Evolutionary conservation across 2,888 invertebrate genomes (phyloP), one percentile per base, ranked within the genome.

Genomic region (Sminthurides aquaticus): DNA sequence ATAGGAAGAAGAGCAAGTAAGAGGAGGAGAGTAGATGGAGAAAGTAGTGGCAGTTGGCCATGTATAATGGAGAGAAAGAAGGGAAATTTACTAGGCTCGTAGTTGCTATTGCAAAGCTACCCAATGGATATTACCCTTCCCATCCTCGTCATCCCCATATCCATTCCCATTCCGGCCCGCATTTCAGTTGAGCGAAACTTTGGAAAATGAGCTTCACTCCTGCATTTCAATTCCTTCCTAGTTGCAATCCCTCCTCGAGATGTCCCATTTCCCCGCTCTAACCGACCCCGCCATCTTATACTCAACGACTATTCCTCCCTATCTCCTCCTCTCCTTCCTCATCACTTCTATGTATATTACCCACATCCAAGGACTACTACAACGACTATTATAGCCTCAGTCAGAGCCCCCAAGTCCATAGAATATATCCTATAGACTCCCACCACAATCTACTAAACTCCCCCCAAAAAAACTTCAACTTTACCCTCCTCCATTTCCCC

Each of bases 151-250:
- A 56, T 28, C 61, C 67, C 64, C 66, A 68, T 66, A 64, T 67
- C 67, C 69, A 69, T 69, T 71, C 62, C 69, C 69, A 69, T 69
- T 69, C 66, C 64, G 65, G 65, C 63, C 66, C 64, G 67, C 71
- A 71, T 71, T 71, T 69, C 64, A 67, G 71, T 66, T 71, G 71
- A 71, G 68, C 68, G 69, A 71, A 71, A 71, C 69, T 69, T 71
- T 69, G 69, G 69, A 66, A 71, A 71, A 71, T 71, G 71, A 71
- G 71, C 68, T 69, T 69, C 69, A 68, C 69, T 69, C 68, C 67
- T 68, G 67, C 66, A 67, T 69, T 71, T 68, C 65, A 66, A 65
- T 63, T 68, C 70, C 56, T 63, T 57, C 60, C 57, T 60, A 62
- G 49, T 57, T 62, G 24, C 29, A 57, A 65, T 65, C 57, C 25